Conservation (phyloP, 2,888 invertebrate genomes). For the Ophion slaviceki region DNA sequence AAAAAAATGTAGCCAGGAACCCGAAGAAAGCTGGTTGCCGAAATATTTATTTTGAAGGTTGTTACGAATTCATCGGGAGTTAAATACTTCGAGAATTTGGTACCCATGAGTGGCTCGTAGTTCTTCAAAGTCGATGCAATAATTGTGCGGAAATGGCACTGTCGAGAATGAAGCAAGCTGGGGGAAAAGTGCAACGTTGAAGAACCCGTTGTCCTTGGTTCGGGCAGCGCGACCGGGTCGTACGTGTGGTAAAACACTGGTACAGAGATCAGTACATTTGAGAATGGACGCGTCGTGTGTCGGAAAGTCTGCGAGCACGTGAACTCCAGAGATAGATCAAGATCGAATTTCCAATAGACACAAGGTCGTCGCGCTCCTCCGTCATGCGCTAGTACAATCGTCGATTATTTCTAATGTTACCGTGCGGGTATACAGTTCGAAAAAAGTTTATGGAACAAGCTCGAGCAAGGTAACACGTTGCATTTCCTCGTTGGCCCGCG, state of each 20-base stretch:
- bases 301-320: constrained; percentile 41
- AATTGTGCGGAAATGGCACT: constrained; percentile 16
- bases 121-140: neutral
- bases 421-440: neutral
- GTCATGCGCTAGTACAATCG: neutral
- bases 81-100: neutral
- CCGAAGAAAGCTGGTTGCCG: too few species aligned
- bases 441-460: constrained; percentile 6
- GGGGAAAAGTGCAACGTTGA: constrained; percentile 29
- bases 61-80: neutral
- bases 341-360: constrained; percentile 49
- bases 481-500: neutral
- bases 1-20: too few species aligned
- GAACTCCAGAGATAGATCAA: constrained; percentile 61
- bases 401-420: constrained; percentile 35
- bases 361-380: constrained; percentile 50
- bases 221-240: constrained; percentile 24
- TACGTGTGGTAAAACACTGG: constrained; percentile 5
- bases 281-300: constrained; percentile 21
- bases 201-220: constrained; percentile 58
- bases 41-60: neutral
- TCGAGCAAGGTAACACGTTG: neutral
- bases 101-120: neutral
- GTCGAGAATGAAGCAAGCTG: neutral
- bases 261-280: constrained; percentile 30